phyloP scores from a whole-genome alignment of 2,113 vertebrate species.

The Atherinomorus stipes region DNA sequence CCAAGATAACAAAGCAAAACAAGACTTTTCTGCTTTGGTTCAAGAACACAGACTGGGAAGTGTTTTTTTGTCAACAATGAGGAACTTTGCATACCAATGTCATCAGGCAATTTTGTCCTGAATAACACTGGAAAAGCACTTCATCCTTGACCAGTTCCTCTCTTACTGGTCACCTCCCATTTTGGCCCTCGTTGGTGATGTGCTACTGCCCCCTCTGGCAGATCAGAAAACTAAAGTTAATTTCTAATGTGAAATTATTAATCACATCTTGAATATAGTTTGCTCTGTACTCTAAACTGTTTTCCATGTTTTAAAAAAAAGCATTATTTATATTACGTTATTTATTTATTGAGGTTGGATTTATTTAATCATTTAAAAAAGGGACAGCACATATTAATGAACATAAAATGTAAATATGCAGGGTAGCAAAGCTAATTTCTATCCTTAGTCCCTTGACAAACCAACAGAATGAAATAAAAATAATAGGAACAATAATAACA shows the following conservation, averaged over 20 bases:
- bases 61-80: too few species aligned
- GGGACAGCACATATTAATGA: too few species aligned
- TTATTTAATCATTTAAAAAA: too few species aligned
- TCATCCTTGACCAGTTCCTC: not conserved
- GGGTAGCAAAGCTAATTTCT: too few species aligned
- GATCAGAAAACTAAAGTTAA: not conserved
- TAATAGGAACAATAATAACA: too few species aligned
- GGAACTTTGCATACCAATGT: not conserved
- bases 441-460: too few species aligned
- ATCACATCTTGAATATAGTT: not conserved
- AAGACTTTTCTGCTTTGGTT: not conserved
- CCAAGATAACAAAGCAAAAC: not conserved
- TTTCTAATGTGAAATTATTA: not conserved
- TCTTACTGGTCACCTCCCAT: not conserved
- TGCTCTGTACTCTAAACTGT: too few species aligned
- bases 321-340: not conserved
- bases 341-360: too few species aligned
- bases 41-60: too few species aligned
- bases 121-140: not conserved
- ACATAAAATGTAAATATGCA: too few species aligned
- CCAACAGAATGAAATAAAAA: too few species aligned
- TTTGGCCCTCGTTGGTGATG: constrained; percentile 7
- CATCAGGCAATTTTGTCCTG: not conserved
- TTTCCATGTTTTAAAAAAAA: too few species aligned
- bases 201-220: constrained; percentile 46